These are phyloP conservation scores for Hyperoodon ampullatus DNA, from an alignment of 2,113 vertebrate genomes.

Conservation along the genomic window DNA sequence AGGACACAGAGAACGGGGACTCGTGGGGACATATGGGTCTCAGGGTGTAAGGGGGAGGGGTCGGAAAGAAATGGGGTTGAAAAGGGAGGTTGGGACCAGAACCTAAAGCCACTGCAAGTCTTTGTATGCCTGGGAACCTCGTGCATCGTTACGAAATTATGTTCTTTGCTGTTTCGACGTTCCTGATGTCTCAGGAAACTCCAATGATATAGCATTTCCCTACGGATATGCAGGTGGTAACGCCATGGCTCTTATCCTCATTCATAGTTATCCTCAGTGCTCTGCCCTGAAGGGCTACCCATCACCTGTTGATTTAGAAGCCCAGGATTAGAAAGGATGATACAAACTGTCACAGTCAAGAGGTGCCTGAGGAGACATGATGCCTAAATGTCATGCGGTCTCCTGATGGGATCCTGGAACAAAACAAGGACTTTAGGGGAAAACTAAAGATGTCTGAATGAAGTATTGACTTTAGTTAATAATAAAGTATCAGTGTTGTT, in stretches of 20 bases:
- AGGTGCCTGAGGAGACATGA: not conserved
- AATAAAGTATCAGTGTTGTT: no score
- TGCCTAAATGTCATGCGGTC: not conserved
- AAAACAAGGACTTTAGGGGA: not conserved
- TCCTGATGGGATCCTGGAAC: not conserved
- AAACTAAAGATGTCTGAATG: not conserved
- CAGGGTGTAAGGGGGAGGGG: not conserved
- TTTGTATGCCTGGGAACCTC: not conserved
- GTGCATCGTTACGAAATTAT: not conserved
- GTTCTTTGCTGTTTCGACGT: not conserved
- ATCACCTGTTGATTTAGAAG: not conserved
- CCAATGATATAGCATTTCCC: no score
- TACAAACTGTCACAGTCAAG: not conserved
- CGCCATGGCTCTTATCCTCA: not conserved
- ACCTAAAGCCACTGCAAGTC: not conserved
- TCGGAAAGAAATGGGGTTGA: not conserved
- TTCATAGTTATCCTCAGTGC: not conserved
- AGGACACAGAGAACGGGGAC: not conserved
- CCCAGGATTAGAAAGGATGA: not conserved
- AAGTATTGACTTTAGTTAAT: not conserved
- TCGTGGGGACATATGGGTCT: not conserved
- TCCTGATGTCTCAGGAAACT: not conserved
- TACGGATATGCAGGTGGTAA: not conserved
- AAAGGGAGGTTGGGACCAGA: not conserved
- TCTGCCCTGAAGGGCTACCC: not conserved